These are phyloP conservation scores for Dicycla oo DNA, from an alignment of 2,888 invertebrate species.

Conservation along the genomic window DNA sequence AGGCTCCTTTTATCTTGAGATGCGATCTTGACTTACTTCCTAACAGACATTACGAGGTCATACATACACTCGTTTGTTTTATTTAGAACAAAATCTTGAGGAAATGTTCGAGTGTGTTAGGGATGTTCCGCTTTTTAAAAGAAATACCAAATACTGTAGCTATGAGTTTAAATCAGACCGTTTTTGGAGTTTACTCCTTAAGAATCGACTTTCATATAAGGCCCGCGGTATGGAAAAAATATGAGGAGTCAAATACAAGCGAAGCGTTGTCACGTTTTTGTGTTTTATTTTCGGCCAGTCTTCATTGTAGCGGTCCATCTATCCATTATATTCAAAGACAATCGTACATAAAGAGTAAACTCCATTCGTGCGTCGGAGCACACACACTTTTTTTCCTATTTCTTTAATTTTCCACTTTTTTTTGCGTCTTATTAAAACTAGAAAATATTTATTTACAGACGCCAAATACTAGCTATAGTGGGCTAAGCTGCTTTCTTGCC, in stretches of 20 bases:
- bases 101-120: conserved; percentile 16
- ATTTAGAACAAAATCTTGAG: conserved; percentile 37
- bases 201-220: too few relatives aligned
- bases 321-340: too few relatives aligned
- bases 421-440: neutral
- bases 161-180: neutral
- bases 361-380: too few relatives aligned
- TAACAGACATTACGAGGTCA: conserved; percentile 26
- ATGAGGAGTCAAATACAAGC: too few relatives aligned
- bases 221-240: too few relatives aligned
- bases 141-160: neutral
- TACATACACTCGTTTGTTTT: conserved; percentile 11
- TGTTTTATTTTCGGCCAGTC: too few relatives aligned
- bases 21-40: conserved; percentile 52
- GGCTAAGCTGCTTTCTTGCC: conserved; percentile 33
- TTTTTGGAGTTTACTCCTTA: too few relatives aligned
- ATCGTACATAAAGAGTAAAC: too few relatives aligned
- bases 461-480: conserved; percentile 33
- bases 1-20: conserved; percentile 34
- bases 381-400: neutral
- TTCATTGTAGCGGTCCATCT: too few relatives aligned
- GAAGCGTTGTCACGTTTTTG: too few relatives aligned
- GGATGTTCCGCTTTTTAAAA: neutral
- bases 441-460: conserved; percentile 35
- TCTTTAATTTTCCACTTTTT: neutral